These are phyloP conservation scores for Chalcis sispes DNA, from an alignment of 2,888 invertebrate genomes.

Conservation along the genomic window DNA sequence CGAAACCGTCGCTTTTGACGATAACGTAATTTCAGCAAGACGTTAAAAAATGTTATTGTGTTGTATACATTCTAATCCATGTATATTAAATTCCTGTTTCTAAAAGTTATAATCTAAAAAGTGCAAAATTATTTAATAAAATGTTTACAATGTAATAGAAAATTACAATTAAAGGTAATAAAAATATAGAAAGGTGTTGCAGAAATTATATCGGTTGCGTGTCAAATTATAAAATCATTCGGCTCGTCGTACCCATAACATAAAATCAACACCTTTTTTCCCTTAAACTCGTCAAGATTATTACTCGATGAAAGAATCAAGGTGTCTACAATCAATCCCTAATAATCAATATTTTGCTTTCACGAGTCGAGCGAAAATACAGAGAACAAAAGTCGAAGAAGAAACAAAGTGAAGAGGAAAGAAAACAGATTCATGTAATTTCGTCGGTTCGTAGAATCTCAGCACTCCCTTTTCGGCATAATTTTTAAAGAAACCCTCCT, in stretches of 20 bases:
- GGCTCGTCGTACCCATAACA: neutral
- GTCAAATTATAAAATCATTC: no score
- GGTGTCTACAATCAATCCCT: constrained; percentile 40
- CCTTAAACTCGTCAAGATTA: constrained; percentile 28
- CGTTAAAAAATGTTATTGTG: no score
- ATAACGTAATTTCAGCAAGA: no score
- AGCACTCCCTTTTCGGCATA: constrained; percentile 31
- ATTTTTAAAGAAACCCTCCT: constrained; percentile 30
- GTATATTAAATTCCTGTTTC: no score
- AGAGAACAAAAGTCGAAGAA: neutral
- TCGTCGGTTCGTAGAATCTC: constrained; percentile 50
- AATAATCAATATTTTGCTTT: constrained; percentile 53
- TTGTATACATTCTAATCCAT: no score
- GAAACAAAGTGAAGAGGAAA: neutral
- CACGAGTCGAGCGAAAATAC: neutral
- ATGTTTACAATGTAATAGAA: no score
- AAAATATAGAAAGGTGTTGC: no score
- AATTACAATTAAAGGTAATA: no score
- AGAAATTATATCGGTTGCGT: no score
- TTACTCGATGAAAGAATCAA: constrained; percentile 34
- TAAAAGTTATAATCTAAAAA: no score
- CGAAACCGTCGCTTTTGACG: no score
- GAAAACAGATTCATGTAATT: constrained; percentile 36
- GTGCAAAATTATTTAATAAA: no score
- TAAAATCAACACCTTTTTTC: constrained; percentile 27